Percentiles rank a stretch among this genome's conserved stretches.
phyloP scores from a whole-genome alignment of 1,140 invertebrate species.

The Hyposmocoma kahamanoa region DNA sequence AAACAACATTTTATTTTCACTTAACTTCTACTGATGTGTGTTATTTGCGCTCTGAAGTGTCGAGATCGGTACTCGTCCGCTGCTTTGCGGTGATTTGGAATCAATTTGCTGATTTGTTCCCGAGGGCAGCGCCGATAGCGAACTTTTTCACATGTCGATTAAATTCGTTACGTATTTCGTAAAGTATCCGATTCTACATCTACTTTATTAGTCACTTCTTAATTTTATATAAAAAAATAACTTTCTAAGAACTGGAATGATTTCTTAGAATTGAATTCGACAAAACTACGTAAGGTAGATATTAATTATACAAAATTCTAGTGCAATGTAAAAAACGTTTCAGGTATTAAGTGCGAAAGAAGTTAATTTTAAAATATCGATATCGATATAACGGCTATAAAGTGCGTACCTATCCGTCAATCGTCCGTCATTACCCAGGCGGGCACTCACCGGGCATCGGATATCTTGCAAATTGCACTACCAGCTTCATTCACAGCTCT shows the following conservation, averaged over 20 bases:
- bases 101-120: constrained; percentile 18
- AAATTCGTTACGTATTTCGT: no score
- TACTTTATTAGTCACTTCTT: no score
- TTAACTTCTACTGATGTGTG: constrained; percentile 24
- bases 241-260: no score
- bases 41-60: constrained; percentile 21
- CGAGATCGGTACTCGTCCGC: constrained; percentile 7
- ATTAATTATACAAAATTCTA: no score
- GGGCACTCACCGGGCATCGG: constrained; percentile 8
- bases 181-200: no score
- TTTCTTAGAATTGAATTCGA: no score
- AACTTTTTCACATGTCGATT: not conserved
- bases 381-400: not conserved
- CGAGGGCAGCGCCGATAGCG: not conserved
- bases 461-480: constrained; percentile 36
- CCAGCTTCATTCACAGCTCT: constrained; percentile 39
- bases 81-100: constrained; percentile 13
- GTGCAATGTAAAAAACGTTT: no score
- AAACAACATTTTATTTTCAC: constrained; percentile 32
- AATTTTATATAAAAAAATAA: no score
- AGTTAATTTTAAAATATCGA: constrained; percentile 15
- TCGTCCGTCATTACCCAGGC: constrained; percentile 14
- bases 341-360: no score
- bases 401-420: constrained; percentile 15
- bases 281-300: no score